These are phyloP conservation scores for Sciurus carolinensis DNA, from an alignment of 2,797 vertebrate genomes.

Conservation along the genomic window DNA sequence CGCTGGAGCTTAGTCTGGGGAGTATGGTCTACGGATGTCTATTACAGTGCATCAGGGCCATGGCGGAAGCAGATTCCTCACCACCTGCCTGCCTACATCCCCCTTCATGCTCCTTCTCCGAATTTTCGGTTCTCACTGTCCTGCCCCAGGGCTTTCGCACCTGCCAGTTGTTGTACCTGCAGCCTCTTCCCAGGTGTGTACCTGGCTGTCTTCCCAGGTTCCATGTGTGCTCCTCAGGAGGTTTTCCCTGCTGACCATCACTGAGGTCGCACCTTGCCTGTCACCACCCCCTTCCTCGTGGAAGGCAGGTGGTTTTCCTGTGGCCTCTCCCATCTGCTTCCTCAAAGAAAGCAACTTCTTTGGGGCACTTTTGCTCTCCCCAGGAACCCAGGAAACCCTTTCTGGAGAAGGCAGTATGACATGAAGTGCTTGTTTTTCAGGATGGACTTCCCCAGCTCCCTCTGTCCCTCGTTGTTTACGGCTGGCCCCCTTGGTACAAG, in stretches of 20 bases:
- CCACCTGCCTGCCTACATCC: not conserved
- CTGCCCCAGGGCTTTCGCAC: not conserved
- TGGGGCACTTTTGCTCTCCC: not conserved
- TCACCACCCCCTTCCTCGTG: not conserved
- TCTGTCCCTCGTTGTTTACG: constrained; percentile 51
- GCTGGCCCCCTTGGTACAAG: constrained; percentile 67
- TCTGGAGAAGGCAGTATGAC: not conserved
- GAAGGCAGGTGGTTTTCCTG: not conserved
- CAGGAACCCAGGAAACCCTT: not conserved
- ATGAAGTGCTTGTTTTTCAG: not conserved
- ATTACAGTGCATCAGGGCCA: accelerated
- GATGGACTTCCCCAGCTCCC: constrained; percentile 81
- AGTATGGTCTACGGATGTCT: not conserved
- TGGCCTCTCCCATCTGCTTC: not conserved
- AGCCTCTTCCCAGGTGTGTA: not conserved
- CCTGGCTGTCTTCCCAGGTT: not conserved
- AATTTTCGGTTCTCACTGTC: not conserved
- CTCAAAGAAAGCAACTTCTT: not conserved
- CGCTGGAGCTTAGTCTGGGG: not conserved
- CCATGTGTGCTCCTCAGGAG: not conserved
- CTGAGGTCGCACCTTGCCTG: not conserved
- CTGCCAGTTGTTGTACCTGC: not conserved
- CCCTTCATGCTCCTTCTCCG: not conserved
- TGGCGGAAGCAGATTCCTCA: not conserved
- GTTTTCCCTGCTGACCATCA: not conserved